phyloP scores from a whole-genome alignment of 35 echinoderm and acorn worm genomes.

The Eucidaris tribuloides region DNA sequence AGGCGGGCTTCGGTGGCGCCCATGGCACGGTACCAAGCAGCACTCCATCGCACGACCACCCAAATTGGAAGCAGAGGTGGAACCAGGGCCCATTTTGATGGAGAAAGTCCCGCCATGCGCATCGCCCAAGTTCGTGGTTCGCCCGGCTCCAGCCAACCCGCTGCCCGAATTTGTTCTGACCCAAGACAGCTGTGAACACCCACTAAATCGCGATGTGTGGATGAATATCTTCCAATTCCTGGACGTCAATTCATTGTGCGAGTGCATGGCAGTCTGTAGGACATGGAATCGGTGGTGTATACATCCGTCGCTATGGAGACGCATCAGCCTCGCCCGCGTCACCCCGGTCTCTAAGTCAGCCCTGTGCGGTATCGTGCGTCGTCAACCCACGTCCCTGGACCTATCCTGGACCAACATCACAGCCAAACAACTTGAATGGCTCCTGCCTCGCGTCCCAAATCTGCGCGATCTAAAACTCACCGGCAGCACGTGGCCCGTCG shows the following conservation, averaged over 20 bases:
- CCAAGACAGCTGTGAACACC: conserved; percentile 40
- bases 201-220: conserved; percentile 61
- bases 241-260: conserved; percentile 36
- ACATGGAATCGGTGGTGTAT: conserved; percentile 96
- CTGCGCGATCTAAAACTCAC: conserved; percentile 54
- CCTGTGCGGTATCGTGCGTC: conserved; percentile 70
- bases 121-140: conserved; percentile 68
- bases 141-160: conserved; percentile 63
- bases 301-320: conserved; percentile 73
- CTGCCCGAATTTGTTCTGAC: conserved; percentile 61
- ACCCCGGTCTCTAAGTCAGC: conserved; percentile 32
- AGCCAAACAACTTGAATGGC: conserved; percentile 76
- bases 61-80: background rate
- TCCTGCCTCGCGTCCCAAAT: conserved; percentile 73
- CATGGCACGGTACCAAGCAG: background rate
- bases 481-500: conserved; percentile 55
- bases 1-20: background rate
- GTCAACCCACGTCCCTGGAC: conserved; percentile 77
- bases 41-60: background rate
- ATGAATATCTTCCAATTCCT: conserved; percentile 68
- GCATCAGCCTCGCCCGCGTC: conserved; percentile 43
- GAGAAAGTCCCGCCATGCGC: conserved; percentile 38
- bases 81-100: conserved; percentile 35
- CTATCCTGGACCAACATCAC: conserved; percentile 71
- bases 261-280: conserved; percentile 89